phyloP scores from a whole-genome alignment of 1,140 invertebrate species.

The Drosophila santomea region DNA sequence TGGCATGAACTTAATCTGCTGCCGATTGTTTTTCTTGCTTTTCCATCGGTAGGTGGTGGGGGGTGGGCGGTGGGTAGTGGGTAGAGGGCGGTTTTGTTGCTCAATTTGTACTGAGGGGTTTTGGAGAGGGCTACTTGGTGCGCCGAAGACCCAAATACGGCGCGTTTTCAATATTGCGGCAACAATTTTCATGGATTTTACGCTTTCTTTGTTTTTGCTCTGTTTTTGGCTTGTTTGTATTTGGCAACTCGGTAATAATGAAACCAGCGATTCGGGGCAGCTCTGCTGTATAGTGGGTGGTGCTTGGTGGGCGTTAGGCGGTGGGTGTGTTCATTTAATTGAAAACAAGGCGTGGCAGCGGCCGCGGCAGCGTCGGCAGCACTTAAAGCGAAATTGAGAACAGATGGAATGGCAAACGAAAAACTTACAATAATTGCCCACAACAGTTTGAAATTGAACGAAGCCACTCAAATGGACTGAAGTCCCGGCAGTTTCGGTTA shows the following conservation, averaged over 20 bases:
- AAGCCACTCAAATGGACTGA: conserved; percentile 53
- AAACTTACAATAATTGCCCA: conserved; percentile 78
- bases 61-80: conserved; percentile 13
- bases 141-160: conserved; percentile 63
- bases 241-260: conserved; percentile 78
- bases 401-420: conserved; percentile 65
- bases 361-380: conserved; percentile 15
- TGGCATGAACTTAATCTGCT: conserved; percentile 82
- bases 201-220: conserved; percentile 39
- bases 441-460: conserved; percentile 53
- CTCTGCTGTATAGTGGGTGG: conserved; percentile 1
- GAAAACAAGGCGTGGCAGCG: conserved; percentile 67
- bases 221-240: conserved; percentile 56
- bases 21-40: conserved; percentile 65
- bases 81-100: conserved; percentile 55
- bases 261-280: conserved; percentile 63
- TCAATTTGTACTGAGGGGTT: conserved; percentile 58
- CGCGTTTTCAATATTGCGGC: conserved; percentile 80
- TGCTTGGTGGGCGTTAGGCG: not conserved
- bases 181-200: conserved; percentile 78
- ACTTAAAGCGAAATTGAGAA: conserved; percentile 77
- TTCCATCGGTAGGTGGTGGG: conserved; percentile 10
- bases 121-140: conserved; percentile 30
- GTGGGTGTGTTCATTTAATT: conserved; percentile 77
- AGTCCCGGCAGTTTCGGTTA: conserved; percentile 29